phyloP scores from a whole-genome alignment of 2,888 invertebrate species.

The Branchipolynoe longqiensis region DNA sequence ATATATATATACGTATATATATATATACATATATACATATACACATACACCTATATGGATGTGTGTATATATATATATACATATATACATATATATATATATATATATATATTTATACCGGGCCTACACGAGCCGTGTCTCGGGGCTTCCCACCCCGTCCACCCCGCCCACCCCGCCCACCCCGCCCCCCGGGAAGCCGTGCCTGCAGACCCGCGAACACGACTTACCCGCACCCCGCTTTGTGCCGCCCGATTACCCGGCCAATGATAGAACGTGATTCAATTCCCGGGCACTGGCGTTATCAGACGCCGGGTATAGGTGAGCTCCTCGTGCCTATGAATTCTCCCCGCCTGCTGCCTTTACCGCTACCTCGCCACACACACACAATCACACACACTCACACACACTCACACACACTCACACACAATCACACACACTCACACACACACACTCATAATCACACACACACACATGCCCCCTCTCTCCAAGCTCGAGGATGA shows the following conservation, averaged over 20 bases:
- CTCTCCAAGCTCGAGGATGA: not conserved
- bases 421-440: no score
- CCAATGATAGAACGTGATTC: conserved; percentile 36
- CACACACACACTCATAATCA: no score
- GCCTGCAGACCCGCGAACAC: not conserved
- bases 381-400: no score
- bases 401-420: no score
- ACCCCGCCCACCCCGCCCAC: not conserved
- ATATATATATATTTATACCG: not conserved
- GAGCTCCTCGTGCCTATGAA: not conserved
- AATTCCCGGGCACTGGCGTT: no score
- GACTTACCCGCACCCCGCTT: not conserved
- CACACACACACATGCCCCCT: not conserved
- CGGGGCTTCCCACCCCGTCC: not conserved
- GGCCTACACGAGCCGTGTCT: not conserved
- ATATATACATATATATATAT: not conserved
- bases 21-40: not conserved
- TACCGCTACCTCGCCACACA: not conserved
- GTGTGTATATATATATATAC: not conserved
- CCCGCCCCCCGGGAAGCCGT: not conserved
- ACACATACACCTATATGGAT: not conserved
- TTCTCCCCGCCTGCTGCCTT: not conserved
- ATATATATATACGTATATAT: not conserved
- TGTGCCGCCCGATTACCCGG: conserved; percentile 21
- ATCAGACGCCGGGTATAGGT: no score